A percentile compares a stretch with the other conserved stretches of the same genome.
Evolutionary conservation across 2,888 invertebrate genomes (phyloP).

Genomic region (Leucophenga montana): DNA sequence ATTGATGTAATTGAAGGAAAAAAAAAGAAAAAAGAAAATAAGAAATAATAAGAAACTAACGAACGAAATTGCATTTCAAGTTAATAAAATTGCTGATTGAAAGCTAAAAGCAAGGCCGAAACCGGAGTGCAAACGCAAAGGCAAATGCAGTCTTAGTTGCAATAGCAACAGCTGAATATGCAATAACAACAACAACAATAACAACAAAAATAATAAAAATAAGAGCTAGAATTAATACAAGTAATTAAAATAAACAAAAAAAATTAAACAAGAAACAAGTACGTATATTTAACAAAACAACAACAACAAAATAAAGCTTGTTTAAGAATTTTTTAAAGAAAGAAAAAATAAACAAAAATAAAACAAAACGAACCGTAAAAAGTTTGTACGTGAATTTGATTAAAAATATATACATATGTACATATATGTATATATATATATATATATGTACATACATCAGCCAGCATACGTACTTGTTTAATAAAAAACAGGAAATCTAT

Average conservation of each 20-base stretch:
- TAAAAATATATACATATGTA: too few relatives aligned
- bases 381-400: neutral
- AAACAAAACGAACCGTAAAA: too few relatives aligned
- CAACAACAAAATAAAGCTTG: neutral
- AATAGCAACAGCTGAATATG: too few relatives aligned
- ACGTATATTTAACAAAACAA: too few relatives aligned
- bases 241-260: neutral
- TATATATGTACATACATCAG: neutral
- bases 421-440: neutral
- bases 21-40: neutral
- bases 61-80: neutral
- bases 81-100: neutral
- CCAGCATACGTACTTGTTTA: too few relatives aligned
- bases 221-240: neutral
- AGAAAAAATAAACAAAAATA: too few relatives aligned
- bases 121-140: neutral
- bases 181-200: neutral
- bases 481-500: conserved; percentile 20
- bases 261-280: neutral
- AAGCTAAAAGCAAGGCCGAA: neutral
- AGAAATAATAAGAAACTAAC: too few relatives aligned
- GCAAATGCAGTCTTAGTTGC: neutral
- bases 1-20: neutral
- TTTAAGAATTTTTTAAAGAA: too few relatives aligned
- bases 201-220: neutral